Evolutionary conservation across 2,113 vertebrate species (phyloP).

Genomic region (Girardinichthys multiradiatus): DNA sequence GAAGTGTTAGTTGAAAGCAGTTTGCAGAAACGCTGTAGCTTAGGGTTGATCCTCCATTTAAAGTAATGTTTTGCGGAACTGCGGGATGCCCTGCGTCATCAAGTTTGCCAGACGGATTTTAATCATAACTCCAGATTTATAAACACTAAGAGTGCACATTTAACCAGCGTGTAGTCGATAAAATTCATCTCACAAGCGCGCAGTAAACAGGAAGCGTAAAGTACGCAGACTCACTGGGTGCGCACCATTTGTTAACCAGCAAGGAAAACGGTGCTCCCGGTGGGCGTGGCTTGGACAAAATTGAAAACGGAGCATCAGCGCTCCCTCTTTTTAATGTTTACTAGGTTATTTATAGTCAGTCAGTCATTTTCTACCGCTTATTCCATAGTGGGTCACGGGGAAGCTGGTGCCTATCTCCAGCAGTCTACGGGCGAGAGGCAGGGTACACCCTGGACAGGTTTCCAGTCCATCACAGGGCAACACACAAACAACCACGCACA

Average conservation of each 20-base stretch:
- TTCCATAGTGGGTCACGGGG: too few relatives aligned
- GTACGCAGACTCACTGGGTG: background rate
- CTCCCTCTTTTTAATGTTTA: background rate
- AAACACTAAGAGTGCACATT: background rate
- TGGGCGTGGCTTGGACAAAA: background rate
- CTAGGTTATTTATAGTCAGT: background rate
- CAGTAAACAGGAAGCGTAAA: conserved; percentile 42
- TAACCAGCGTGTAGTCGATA: background rate
- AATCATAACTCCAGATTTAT: conserved; percentile 5
- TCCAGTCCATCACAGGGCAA: too few relatives aligned
- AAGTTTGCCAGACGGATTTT: background rate
- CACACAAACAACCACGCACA: too few relatives aligned
- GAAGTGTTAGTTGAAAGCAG: conserved; percentile 6
- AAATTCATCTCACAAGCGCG: conserved; percentile 37
- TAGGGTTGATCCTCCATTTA: conserved; percentile 41
- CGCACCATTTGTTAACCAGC: background rate
- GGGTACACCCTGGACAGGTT: too few relatives aligned
- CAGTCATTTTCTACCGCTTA: too few relatives aligned
- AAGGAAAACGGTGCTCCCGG: background rate
- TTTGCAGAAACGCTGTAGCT: conserved; percentile 22
- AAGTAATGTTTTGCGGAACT: conserved; percentile 13
- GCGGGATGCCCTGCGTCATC: conserved; percentile 24
- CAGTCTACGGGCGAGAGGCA: too few relatives aligned
- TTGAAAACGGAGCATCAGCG: background rate
- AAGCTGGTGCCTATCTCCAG: too few relatives aligned